phyloP scores from a whole-genome alignment of 2,113 vertebrate species.

The Mystacornis crossleyi region DNA sequence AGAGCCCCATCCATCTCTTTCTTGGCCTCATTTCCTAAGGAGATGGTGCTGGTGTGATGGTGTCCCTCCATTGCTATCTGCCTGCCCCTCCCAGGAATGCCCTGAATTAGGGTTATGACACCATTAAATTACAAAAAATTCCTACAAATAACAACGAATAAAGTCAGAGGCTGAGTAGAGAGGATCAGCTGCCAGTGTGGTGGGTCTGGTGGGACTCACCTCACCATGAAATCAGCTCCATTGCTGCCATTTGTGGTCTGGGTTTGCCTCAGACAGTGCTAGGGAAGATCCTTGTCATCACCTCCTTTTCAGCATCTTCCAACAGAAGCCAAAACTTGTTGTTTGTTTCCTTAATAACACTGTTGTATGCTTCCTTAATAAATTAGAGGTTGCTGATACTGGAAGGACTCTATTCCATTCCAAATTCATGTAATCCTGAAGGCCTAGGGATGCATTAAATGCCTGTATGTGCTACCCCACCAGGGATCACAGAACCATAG shows the following conservation, averaged over 20 bases:
- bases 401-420: not conserved
- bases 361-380: not conserved
- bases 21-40: not conserved
- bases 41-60: not conserved
- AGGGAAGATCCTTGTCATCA: not conserved
- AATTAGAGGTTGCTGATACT: not conserved
- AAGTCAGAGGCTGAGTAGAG: not conserved
- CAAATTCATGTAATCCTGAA: not conserved
- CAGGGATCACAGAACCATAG: not conserved
- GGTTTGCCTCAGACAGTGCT: not conserved
- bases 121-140: not conserved
- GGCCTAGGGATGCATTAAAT: not conserved
- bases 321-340: not conserved
- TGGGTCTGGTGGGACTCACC: not conserved
- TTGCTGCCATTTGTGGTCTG: not conserved
- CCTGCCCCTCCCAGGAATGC: fast-evolving
- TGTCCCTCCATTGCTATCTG: not conserved
- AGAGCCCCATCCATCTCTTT: not conserved
- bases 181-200: not conserved
- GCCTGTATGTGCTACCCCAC: not conserved
- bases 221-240: not conserved
- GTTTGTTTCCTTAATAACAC: not conserved
- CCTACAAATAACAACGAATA: not conserved
- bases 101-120: not conserved
- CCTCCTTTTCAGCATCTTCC: not conserved